Conservation (phyloP, 1,140 invertebrate species). For the Neodiprion virginianus region DNA sequence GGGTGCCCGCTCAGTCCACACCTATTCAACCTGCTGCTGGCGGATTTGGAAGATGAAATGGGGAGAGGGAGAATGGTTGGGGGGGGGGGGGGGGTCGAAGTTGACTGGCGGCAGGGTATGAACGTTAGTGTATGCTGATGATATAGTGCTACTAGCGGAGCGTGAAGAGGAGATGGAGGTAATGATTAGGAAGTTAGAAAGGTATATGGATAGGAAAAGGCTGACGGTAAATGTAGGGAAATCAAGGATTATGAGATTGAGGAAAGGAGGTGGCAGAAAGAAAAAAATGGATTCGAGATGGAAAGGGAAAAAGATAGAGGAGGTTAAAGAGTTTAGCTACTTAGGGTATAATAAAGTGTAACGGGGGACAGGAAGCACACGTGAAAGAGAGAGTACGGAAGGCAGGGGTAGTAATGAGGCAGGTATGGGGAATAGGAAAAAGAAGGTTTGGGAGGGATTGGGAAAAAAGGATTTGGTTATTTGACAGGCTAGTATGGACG, state of each 20-base stretch:
- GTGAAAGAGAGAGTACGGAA: too few relatives aligned
- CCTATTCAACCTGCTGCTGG: too few relatives aligned
- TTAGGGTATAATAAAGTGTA: not conserved
- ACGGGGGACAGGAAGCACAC: not conserved
- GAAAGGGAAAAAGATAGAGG: not conserved
- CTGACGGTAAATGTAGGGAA: not conserved
- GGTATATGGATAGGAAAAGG: not conserved
- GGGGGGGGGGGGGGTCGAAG: not conserved
- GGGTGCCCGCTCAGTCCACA: too few relatives aligned
- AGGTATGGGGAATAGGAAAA: too few relatives aligned
- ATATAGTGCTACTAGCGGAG: not conserved
- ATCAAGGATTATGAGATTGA: not conserved
- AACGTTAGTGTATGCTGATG: not conserved
- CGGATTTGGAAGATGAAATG: too few relatives aligned
- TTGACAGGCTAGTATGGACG: too few relatives aligned
- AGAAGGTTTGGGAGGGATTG: too few relatives aligned
- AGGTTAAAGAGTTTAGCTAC: not conserved
- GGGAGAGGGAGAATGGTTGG: too few relatives aligned
- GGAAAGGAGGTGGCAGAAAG: not conserved
- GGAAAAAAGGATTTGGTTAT: too few relatives aligned
- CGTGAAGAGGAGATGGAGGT: not conserved
- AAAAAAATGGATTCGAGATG: not conserved
- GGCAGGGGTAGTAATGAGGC: too few relatives aligned
- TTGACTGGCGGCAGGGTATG: not conserved
- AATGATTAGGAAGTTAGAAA: not conserved